A percentile compares a stretch with the other conserved stretches of the same genome.
Evolutionary conservation across 1,140 invertebrate genomes (phyloP).

Genomic region (Sinonovacula constricta): DNA sequence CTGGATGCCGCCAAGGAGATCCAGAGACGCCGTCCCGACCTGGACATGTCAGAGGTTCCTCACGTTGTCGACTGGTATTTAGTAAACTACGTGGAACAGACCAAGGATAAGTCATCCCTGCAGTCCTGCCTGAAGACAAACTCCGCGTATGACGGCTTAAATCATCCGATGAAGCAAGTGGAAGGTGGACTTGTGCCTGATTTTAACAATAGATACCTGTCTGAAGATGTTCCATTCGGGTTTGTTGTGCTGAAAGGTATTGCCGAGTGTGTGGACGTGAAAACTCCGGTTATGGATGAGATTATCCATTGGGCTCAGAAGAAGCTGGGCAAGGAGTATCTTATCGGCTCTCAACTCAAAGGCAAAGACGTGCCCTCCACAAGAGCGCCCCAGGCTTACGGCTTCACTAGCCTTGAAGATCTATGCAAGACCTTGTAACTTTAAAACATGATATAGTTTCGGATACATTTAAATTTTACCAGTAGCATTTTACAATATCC

Average conservation of each 20-base stretch:
- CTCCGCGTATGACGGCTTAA: conserved; percentile 62
- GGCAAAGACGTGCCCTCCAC: conserved; percentile 63
- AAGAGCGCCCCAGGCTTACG: conserved; percentile 66
- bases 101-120: conserved; percentile 54
- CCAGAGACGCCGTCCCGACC: conserved; percentile 26
- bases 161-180: conserved; percentile 60
- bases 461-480: no score
- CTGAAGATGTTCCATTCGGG: conserved; percentile 69
- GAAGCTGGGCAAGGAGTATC: conserved; percentile 64
- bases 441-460: no score
- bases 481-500: no score
- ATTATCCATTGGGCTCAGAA: conserved; percentile 65
- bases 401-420: conserved; percentile 60
- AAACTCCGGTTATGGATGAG: conserved; percentile 62
- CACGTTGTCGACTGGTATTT: conserved; percentile 66
- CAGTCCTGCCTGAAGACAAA: conserved; percentile 60
- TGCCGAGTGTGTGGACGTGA: conserved; percentile 56
- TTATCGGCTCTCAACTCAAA: conserved; percentile 53
- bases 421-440: no score
- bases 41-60: conserved; percentile 60
- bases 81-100: conserved; percentile 56
- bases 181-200: conserved; percentile 63
- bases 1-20: conserved; percentile 56
- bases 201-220: conserved; percentile 62
- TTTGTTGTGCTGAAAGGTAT: conserved; percentile 67